Evolutionary conservation across 1,140 invertebrate species (phyloP), one percentile per base, ranked within the genome.

Genomic region (Nomia melanderi): DNA sequence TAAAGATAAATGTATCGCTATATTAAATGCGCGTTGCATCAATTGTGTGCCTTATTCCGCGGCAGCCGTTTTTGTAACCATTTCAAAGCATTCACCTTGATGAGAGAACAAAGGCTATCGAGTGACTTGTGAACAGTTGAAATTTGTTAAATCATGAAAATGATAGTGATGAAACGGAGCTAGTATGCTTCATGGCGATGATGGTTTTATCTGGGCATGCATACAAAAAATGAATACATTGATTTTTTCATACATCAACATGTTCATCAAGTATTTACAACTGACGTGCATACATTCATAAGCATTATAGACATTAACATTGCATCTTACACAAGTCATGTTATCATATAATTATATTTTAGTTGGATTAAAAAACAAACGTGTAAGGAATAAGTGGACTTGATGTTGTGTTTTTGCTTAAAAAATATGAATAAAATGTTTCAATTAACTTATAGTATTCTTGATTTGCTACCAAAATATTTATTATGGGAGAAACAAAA

Each of bases 31-130:
- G 90, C 88, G 86, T 92, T 91, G 90, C 89, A 92, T 92, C 88
- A 91, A 91, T 90, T 90, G 91, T 92, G 91, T 92, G 91, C 91
- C 91, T 92, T 92, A 92, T 91, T 90, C 88, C 87, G 91, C 90
- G 90, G 90, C 91, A 90, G 88, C 89, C 90, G 91, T 92, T 92
- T 90, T 90, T 91, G 86, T 90, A 91, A 89, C 83, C 84, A 87
- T 87, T 90, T 87, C 84, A 88, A 78, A 86, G 85, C 83, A 78
- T 67, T 67, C 77, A 69, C 57, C 78, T 73, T 53, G 64, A 72
- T 59, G 41, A 62, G 47, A 73, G n/a, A 50, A 27, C 29, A 62
- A 47, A 12, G 39, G 59, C 47, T 64, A 66, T 69, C 60, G 57
- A 50, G 50, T 27, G 76, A 62, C 44, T 57, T 47, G 25, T 33